A percentile compares a stretch with the other conserved stretches of the same genome.
phyloP scores from a whole-genome alignment of 1,140 invertebrate species.

The Bombus superbus region DNA sequence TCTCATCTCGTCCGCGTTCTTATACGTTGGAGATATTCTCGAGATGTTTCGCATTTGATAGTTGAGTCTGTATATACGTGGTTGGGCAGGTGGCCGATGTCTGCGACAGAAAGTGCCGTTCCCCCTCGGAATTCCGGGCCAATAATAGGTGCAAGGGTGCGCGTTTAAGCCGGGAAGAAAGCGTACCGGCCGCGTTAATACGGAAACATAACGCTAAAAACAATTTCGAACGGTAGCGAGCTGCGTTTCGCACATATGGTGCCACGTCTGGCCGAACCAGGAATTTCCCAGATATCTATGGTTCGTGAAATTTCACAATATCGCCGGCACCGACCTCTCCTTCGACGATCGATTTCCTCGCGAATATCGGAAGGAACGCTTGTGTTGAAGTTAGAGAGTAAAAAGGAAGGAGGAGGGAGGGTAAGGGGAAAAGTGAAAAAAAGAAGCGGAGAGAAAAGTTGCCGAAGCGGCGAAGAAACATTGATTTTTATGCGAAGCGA shows the following conservation, averaged over 20 bases:
- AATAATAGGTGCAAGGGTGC: constrained; percentile 35
- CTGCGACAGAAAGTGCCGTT: constrained; percentile 40
- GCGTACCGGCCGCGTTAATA: constrained; percentile 72
- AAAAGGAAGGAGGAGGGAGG: too few relatives aligned
- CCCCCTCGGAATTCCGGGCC: constrained; percentile 28
- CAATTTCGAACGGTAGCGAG: constrained; percentile 55
- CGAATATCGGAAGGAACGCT: not conserved
- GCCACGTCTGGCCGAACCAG: constrained; percentile 53
- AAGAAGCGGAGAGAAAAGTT: not conserved
- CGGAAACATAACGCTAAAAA: constrained; percentile 69
- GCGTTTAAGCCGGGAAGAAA: constrained; percentile 20
- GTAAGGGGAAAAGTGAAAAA: not conserved
- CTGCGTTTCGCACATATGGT: constrained; percentile 71
- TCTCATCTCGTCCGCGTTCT: not conserved
- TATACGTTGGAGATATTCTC: not conserved
- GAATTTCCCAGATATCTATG: constrained; percentile 49
- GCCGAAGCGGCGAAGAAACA: not conserved
- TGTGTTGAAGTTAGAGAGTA: not conserved
- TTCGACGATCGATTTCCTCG: constrained; percentile 35
- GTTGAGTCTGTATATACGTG: not conserved
- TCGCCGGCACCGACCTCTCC: constrained; percentile 34
- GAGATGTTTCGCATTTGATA: not conserved
- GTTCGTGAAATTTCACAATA: constrained; percentile 70
- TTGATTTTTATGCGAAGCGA: not conserved
- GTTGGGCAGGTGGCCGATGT: not conserved